Evolutionary conservation across 1,140 invertebrate species (phyloP).

Genomic region (Steinernema feltiae): DNA sequence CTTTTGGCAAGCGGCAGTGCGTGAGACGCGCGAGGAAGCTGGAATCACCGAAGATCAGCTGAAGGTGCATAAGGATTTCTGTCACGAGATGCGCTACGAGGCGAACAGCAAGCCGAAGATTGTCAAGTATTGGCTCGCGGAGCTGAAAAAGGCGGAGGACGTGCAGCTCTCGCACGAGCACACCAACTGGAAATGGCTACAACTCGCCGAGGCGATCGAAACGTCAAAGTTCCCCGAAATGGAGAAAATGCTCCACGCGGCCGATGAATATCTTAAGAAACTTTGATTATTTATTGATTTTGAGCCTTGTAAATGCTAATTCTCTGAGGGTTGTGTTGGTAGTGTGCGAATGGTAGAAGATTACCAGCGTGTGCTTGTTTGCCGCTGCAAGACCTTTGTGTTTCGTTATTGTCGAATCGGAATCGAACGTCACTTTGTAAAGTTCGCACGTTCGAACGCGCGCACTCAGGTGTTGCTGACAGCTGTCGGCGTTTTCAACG

Average conservation of each 20-base stretch:
- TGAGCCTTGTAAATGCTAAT: too few relatives aligned
- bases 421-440: too few relatives aligned
- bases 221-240: constrained; percentile 68
- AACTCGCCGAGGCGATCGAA: constrained; percentile 68
- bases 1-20: constrained; percentile 72
- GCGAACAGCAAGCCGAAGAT: constrained; percentile 72
- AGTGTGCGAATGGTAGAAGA: too few relatives aligned
- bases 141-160: constrained; percentile 68
- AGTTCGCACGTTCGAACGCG: too few relatives aligned
- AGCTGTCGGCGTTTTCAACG: too few relatives aligned
- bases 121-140: constrained; percentile 79
- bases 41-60: constrained; percentile 64
- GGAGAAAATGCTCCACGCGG: constrained; percentile 63
- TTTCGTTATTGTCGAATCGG: too few relatives aligned
- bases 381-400: too few relatives aligned
- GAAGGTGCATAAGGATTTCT: constrained; percentile 58
- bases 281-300: constrained; percentile 43
- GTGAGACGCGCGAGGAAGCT: constrained; percentile 81
- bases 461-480: too few relatives aligned
- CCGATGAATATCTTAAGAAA: constrained; percentile 60
- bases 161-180: constrained; percentile 75
- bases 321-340: too few relatives aligned
- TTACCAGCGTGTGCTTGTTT: too few relatives aligned
- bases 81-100: constrained; percentile 54
- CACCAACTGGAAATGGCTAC: constrained; percentile 71